Evolutionary conservation across 2,888 invertebrate genomes (phyloP), one percentile per base, ranked within the genome.

Genomic region (Callimorpha dominula): DNA sequence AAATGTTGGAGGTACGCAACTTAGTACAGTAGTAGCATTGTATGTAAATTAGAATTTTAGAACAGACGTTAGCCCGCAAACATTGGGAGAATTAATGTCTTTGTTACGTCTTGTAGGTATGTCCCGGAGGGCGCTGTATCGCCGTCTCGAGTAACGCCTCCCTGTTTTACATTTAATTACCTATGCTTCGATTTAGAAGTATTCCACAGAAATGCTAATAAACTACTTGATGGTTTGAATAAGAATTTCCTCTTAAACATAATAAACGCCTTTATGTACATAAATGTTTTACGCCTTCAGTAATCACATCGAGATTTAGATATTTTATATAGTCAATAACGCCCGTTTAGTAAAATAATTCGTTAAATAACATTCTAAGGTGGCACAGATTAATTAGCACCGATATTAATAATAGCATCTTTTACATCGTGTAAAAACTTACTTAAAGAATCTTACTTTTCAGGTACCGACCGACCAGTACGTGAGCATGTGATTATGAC

Each of bases 1-100:
- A 84, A 87, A 90, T 84, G 81, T 87, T 85, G 87, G 82, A 83
- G 82, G 73, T 68, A 85, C 83, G 85, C 81, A 87, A 85, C 87
- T 81, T 84, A 80, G 87, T 89, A 89, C 84, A 86, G 68, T 68
- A 46, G 86, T 31, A 12, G 81, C 85, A 85, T 86, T 86, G 85
- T 90, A 93, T 93, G 92, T 89, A 93, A 93, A 93, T 93, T 89
- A 88, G 85, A 87, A 92, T 92, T 93, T 93, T 89, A 88, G 85
- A 88, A 86, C 81, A 90, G 89, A 91, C 91, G 89, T 86, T 90
- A 89, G 82, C 86, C 90, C 89, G 88, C 91, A 92, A 93, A 92
- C 91, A 92, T 87, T 88, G 89, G 87, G 87, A 89, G 89, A 92
- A 92, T 92, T 92, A 91, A 92, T 91, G 92, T 88, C 85, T 90